phyloP scores from a whole-genome alignment of 2,888 invertebrate species.

The Microdon myrmicae region DNA sequence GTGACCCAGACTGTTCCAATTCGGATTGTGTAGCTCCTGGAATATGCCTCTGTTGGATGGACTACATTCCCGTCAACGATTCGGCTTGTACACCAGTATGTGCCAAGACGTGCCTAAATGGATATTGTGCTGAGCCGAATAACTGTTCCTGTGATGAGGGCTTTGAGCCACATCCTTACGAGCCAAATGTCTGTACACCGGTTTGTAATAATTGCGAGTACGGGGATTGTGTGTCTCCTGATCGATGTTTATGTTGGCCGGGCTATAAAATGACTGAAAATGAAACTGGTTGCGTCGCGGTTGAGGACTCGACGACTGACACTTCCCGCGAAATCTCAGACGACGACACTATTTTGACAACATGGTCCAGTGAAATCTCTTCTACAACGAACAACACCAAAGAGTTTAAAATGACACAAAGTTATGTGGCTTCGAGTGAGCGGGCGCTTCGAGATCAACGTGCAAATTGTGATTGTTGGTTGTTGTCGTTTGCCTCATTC shows the following conservation, averaged over 20 bases:
- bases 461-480: slow-evolving; percentile 19
- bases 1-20: slow-evolving; percentile 61
- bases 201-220: slow-evolving; percentile 51
- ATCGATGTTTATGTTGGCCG: slow-evolving; percentile 52
- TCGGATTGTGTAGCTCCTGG: slow-evolving; percentile 65
- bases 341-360: neutral
- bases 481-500: neutral
- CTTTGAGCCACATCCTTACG: slow-evolving; percentile 24
- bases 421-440: too few relatives aligned
- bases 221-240: slow-evolving; percentile 53
- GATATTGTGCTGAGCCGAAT: slow-evolving; percentile 57
- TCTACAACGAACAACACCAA: neutral
- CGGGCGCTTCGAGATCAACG: neutral
- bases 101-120: slow-evolving; percentile 47
- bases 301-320: neutral
- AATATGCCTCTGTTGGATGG: slow-evolving; percentile 58
- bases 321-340: neutral
- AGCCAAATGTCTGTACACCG: slow-evolving; percentile 51
- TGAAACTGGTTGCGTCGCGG: neutral
- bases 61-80: slow-evolving; percentile 57
- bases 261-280: slow-evolving; percentile 47
- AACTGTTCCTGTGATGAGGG: slow-evolving; percentile 65
- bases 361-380: neutral
- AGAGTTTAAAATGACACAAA: neutral
- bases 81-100: slow-evolving; percentile 54